A percentile compares a stretch with the other conserved stretches of the same genome.
These are phyloP conservation scores for Agriopis leucophaearia DNA, from an alignment of 2,888 invertebrate genomes.

Conservation along the genomic window DNA sequence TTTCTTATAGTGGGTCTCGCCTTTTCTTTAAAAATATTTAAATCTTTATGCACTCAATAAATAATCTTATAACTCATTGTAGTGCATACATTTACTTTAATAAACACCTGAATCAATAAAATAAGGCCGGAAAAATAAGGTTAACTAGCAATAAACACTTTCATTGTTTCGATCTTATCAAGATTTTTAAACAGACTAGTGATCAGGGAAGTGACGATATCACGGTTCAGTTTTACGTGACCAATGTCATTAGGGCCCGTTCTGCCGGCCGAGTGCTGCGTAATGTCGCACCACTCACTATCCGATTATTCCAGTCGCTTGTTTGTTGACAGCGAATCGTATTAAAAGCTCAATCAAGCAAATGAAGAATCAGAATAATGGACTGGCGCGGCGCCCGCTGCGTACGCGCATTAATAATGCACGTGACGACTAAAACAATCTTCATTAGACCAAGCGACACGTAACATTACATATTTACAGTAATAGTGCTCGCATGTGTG, in stretches of 20 bases:
- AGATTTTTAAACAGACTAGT: slow-evolving; percentile 52
- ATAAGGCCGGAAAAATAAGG: slow-evolving; percentile 28
- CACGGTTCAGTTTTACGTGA: slow-evolving; percentile 75
- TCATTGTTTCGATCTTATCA: slow-evolving; percentile 50
- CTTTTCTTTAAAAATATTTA: too few relatives aligned
- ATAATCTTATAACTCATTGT: slow-evolving; percentile 15
- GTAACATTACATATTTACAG: slow-evolving; percentile 75
- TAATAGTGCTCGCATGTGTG: slow-evolving; percentile 53
- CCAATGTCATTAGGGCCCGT: slow-evolving; percentile 72
- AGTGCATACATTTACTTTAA: slow-evolving; percentile 16
- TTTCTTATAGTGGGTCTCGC: too few relatives aligned
- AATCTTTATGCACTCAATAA: slow-evolving; percentile 19
- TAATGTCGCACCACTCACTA: slow-evolving; percentile 67
- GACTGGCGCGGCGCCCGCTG: slow-evolving; percentile 75
- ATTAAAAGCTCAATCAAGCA: slow-evolving; percentile 87
- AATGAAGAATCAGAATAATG: slow-evolving; percentile 86
- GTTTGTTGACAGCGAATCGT: slow-evolving; percentile 81
- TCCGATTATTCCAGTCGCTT: slow-evolving; percentile 78
- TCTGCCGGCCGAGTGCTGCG: slow-evolving; percentile 47
- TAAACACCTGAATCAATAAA: slow-evolving; percentile 24
- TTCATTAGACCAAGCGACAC: slow-evolving; percentile 80
- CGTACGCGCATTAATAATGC: slow-evolving; percentile 86
- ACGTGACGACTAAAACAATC: slow-evolving; percentile 81
- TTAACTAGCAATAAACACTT: slow-evolving; percentile 49
- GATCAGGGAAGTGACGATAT: slow-evolving; percentile 69